These are phyloP conservation scores for Epinotia brunnichana DNA, from an alignment of 2,888 invertebrate genomes.

Conservation along the genomic window DNA sequence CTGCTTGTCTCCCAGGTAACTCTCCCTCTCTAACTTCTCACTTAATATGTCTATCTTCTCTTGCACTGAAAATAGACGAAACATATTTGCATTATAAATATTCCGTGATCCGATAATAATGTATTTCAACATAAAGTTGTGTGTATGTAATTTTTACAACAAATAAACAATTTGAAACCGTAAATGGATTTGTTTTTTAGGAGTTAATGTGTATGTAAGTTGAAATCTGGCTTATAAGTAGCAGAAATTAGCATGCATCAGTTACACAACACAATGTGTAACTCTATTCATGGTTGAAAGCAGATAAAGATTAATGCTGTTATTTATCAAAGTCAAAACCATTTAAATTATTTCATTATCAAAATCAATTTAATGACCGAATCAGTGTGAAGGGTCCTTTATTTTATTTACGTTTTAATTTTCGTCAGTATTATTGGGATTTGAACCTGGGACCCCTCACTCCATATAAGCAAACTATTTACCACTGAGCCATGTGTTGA, in stretches of 20 bases:
- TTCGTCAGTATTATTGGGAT: too few species aligned
- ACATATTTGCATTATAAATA: background rate
- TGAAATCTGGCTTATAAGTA: background rate
- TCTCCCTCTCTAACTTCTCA: slow-evolving; percentile 90
- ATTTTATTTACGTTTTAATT: too few species aligned
- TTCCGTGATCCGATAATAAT: background rate
- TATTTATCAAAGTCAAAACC: too few species aligned
- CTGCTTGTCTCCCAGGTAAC: slow-evolving; percentile 84
- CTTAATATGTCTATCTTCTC: slow-evolving; percentile 93
- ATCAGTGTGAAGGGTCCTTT: too few species aligned
- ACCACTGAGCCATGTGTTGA: too few species aligned
- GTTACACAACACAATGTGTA: slow-evolving; percentile 15
- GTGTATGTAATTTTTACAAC: background rate
- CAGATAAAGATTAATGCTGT: background rate
- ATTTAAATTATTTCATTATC: too few species aligned
- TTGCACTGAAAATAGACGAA: slow-evolving; percentile 85
- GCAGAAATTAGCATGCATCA: slow-evolving; percentile 10
- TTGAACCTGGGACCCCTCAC: too few species aligned
- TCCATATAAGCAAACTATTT: too few species aligned
- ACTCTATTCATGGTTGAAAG: background rate
- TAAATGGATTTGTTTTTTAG: background rate
- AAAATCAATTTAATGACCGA: too few species aligned
- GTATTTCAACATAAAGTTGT: background rate
- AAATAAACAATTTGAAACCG: background rate
- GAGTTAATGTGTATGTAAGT: background rate